Base-by-base conservation (phyloP, 2,797 vertebrate species). In the Myotis myotis region DNA sequence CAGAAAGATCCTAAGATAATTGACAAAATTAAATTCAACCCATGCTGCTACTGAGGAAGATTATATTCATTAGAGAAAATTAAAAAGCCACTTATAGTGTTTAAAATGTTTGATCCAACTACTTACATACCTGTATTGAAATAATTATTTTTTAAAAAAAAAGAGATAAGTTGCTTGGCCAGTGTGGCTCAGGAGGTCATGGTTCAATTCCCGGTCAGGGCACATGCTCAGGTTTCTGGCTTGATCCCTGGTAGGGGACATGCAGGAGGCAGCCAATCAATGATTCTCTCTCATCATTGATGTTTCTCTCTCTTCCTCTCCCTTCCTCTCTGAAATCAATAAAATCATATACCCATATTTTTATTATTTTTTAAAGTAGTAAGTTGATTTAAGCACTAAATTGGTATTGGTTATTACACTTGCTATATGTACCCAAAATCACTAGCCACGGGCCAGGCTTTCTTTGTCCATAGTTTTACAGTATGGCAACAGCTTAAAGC, bases 61-160 rank as follows among this genome's bases (percentile, higher is more conserved):
- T 74, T 85, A 38, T 85, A 70, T 33, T 79, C 17, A 82, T 55
- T 36, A 47, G 33, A 70, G 76, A 90, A 95, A 85, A 76, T 60
- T 49, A 10, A 76, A 71, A 94, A 95, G 38, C n/a, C 60, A 85
- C 68, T 28, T 66, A 66, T 1, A 5, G 4, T 81, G 30, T 76
- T 85, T 93, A 85, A 85, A 87, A 84, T 81, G 89, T 57, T 85
- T 70, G 22, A 70, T 90, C 72, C 36, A 30, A 87, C 25, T 85
- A 49, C 6, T 49, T 70, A 66, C 2, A 0, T 62, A 66, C 60
- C 30, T 62, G 6, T 38, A 75, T 47, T 53, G 20, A 89, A 89
- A 82, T 60, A 81, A 85, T 41, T 60, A 12, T 60, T 47, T 47
- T 44, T 44, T 44, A 44, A 10, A 44, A 60, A 49, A 55, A 28